These are phyloP conservation scores for Vanessa cardui DNA, from an alignment of 2,888 invertebrate species.

Conservation along the genomic window DNA sequence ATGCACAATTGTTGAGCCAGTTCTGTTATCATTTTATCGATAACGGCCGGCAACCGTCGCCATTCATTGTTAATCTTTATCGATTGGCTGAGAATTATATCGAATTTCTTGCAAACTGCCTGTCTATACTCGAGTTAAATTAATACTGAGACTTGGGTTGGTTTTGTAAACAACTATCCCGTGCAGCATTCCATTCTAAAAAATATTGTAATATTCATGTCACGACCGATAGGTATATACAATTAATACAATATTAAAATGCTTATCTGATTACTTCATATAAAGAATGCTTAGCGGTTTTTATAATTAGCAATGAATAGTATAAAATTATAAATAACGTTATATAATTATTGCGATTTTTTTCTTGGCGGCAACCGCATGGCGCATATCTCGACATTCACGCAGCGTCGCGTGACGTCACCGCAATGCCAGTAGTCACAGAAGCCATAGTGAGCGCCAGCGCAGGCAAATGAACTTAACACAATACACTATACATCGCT, in stretches of 20 bases:
- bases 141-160: not conserved
- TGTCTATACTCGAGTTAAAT: not conserved
- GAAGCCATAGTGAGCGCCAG: slow-evolving; percentile 67
- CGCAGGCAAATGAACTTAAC: slow-evolving; percentile 50
- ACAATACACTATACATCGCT: slow-evolving; percentile 59
- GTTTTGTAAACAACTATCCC: not conserved
- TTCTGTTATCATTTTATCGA: slow-evolving; percentile 44
- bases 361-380: slow-evolving; percentile 41
- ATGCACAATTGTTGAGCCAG: slow-evolving; percentile 52
- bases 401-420: slow-evolving; percentile 74
- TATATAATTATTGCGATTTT: slow-evolving; percentile 12
- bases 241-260: too few relatives aligned
- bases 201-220: too few relatives aligned
- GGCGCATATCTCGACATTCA: slow-evolving; percentile 51
- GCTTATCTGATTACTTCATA: too few relatives aligned
- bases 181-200: not conserved
- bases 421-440: slow-evolving; percentile 70
- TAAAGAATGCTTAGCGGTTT: not conserved
- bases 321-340: slow-evolving; percentile 4
- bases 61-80: slow-evolving; percentile 21
- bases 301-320: not conserved
- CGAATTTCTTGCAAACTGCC: slow-evolving; percentile 4
- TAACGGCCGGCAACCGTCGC: slow-evolving; percentile 51
- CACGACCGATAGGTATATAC: too few relatives aligned
- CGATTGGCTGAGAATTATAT: slow-evolving; percentile 19